Base-by-base conservation (phyloP, 2,113 vertebrate genomes). In the Puntigrus tetrazona region DNA sequence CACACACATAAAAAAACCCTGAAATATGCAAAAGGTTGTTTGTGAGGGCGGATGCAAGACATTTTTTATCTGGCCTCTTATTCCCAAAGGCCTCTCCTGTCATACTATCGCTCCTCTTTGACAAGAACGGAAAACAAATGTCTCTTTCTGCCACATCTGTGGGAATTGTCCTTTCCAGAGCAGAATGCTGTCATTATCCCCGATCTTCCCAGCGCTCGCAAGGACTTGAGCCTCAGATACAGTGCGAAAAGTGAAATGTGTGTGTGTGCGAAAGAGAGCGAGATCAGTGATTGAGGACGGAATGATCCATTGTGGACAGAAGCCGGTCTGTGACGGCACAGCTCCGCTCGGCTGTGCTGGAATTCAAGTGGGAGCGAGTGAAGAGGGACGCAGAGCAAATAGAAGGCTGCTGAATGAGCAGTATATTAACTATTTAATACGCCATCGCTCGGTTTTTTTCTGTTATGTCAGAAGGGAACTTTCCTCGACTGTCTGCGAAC, bases 111-210 rank as follows among this genome's bases (percentile, higher is more conserved):
- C 29, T 75, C 47, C 73, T 70, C 72, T 84, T 76, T 69, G 34
- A 83, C 67, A 31, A 78, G 77, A 77, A 29, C 84, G 36, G 84
- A 89, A 91, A 89, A 92, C 88, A 92, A 92, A 91, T 90, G 91
- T 90, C 84, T 88, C 88, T 89, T 88, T 90, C 89, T 92, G 91
- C 89, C 89, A 90, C 88, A 91, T 93, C 91, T 93, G 93, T 94
- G 94, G 93, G 93, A 94, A 94, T 91, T 86, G 90, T 93, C 91
- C 88, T 86, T 85, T 84, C 84, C 61, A 86, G 89, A 90, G 87
- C 86, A 94, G 92, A 94, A 94, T 93, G 90, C 91, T 92, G 91
- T 93, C 92, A 94, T 94, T 95, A 92, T 93, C 87, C 88, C 38
- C 34, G 61, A 82, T 83, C 91, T 88, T 89, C 87, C 88, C 87